Percentiles rank a stretch among this genome's conserved stretches.
Conservation (phyloP, 2,113 vertebrate genomes). For the Vimba vimba region DNA sequence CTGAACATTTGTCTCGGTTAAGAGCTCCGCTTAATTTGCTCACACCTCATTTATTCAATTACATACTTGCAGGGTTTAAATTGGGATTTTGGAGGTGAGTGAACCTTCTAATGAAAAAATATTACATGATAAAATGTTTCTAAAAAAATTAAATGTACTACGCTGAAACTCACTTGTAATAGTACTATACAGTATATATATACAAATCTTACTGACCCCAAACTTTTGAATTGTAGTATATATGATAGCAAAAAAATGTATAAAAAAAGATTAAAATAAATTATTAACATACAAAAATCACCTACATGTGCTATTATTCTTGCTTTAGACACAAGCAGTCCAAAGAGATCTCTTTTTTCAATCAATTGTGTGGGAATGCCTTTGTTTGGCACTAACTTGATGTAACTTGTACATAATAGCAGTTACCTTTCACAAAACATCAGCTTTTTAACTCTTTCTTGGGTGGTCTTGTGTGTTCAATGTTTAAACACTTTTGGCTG, state of each 20-base stretch:
- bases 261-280: too few species aligned
- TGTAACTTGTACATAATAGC: neutral
- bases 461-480: neutral
- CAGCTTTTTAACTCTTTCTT: neutral
- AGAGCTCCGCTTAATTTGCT: neutral
- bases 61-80: neutral
- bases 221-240: too few species aligned
- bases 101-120: neutral
- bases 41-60: neutral
- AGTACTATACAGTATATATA: too few species aligned
- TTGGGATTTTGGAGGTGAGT: neutral
- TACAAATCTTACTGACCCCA: too few species aligned
- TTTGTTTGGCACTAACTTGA: neutral
- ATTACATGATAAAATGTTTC: neutral
- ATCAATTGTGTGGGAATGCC: neutral
- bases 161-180: neutral
- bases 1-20: neutral
- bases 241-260: too few species aligned
- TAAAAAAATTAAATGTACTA: neutral
- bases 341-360: neutral
- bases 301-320: neutral
- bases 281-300: too few species aligned
- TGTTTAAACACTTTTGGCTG: neutral
- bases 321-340: too few species aligned
- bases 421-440: neutral